A percentile compares a stretch with the other conserved stretches of the same genome.
Evolutionary conservation across 2,113 vertebrate genomes (phyloP).

Genomic region (Triplophysa dalaica): DNA sequence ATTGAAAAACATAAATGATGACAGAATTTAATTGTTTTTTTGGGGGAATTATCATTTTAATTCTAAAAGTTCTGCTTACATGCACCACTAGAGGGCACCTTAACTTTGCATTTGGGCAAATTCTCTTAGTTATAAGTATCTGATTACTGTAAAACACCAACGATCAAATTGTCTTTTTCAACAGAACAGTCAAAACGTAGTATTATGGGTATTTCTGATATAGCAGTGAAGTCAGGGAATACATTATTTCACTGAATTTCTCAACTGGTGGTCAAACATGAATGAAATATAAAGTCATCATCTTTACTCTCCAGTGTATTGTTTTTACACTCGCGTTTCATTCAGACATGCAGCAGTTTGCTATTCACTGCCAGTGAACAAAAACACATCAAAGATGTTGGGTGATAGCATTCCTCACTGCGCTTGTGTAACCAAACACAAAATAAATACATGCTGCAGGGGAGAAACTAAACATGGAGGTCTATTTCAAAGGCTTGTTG

Average conservation of each 20-base stretch:
- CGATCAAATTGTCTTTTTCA: neutral
- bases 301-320: conserved; percentile 1
- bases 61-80: neutral
- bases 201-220: conserved; percentile 9
- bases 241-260: neutral
- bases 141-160: conserved; percentile 26
- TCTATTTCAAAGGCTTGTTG: conserved; percentile 57
- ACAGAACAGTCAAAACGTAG: neutral
- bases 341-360: conserved; percentile 14
- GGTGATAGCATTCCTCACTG: conserved; percentile 68
- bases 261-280: conserved; percentile 5
- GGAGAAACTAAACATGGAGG: conserved; percentile 60
- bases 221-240: neutral
- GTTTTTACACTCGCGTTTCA: conserved; percentile 28
- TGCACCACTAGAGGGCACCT: conserved; percentile 64
- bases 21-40: too few relatives aligned
- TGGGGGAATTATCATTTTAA: neutral
- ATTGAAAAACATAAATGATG: neutral
- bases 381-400: conserved; percentile 52
- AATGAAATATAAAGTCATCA: conserved; percentile 28
- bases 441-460: conserved; percentile 58
- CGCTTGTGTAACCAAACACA: conserved; percentile 62
- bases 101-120: conserved; percentile 5
- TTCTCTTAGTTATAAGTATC: neutral
- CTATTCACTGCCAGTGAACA: conserved; percentile 15